Base-by-base conservation (phyloP, 2,113 vertebrate genomes). In the Motacilla tschutschensis region DNA sequence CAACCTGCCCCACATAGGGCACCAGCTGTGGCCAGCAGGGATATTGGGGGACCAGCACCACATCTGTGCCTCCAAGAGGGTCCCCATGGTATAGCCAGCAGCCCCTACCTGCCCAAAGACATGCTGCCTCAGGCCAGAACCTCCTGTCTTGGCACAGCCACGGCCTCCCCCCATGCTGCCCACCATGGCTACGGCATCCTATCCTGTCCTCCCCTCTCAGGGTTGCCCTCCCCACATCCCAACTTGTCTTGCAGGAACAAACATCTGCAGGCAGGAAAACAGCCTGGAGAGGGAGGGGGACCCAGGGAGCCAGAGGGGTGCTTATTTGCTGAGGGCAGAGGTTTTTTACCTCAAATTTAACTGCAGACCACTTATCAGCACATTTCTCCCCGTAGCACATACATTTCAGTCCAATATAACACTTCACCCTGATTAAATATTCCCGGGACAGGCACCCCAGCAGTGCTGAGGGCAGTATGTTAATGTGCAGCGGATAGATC, bases 401-500 rank as follows among this genome's bases (percentile, higher is more conserved):
- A 63, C 44, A 79, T 76, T 89, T 77, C 62, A 58, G 84, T 69
- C 79, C 63, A 44, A 91, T 90, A 79, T 67, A 88, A 85, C 65
- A 66, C 81, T 75, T 84, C 69, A 35, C 47, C 71, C 83, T 81
- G 75, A 90, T 94, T 72, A 86, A 87, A 76, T 58, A 91, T 83
- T 90, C 71, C 71, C 2, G 0, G 69, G 66, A 54, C 14, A 28
- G 66, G 50, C 79, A 80, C 50, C 62, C 69, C 20, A 1, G 92
- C 1, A 2, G 67, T 17, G 64, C 87, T 0, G 0, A 70, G 77
- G 74, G 89, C 31, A 4, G 12, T 80, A 76, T 85, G 70, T 65
- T 93, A 83, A 94, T 81, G 73, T 26, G 57, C 76, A 90, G 86
- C 87, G 78, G 60, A 93, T 22, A 82, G 81, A 87, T 87, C 83